Percentiles rank a stretch among this genome's conserved stretches.
phyloP scores from a whole-genome alignment of 2,113 vertebrate species.

The Siniperca chuatsi region DNA sequence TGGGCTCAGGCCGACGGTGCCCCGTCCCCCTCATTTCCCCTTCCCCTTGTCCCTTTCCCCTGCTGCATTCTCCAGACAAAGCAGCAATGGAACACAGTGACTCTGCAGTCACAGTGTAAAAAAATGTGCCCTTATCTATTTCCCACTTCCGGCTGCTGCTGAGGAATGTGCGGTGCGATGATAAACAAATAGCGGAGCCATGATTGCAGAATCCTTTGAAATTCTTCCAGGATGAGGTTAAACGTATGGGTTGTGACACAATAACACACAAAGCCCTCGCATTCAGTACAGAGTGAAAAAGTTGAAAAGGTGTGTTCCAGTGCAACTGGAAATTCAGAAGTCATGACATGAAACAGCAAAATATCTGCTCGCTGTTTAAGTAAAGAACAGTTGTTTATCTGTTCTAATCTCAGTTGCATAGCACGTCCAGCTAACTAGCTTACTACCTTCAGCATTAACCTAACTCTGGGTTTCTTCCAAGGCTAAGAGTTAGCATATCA shows the following conservation, averaged over 20 bases:
- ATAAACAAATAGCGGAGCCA: conserved; percentile 56
- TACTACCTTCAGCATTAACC: too few species aligned
- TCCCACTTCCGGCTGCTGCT: conserved; percentile 62
- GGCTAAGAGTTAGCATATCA: too few species aligned
- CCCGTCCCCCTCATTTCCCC: conserved; percentile 25
- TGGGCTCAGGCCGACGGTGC: conserved; percentile 19
- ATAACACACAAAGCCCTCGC: conserved; percentile 12
- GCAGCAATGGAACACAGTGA: conserved; percentile 12
- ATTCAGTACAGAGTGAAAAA: background rate
- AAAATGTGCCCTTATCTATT: conserved; percentile 73
- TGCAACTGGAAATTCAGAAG: background rate
- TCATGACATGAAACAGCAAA: background rate
- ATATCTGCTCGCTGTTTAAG: too few species aligned
- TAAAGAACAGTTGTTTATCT: background rate
- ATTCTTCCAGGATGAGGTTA: conserved; percentile 57
- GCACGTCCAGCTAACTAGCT: background rate
- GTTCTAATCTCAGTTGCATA: background rate
- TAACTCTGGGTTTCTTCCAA: too few species aligned
- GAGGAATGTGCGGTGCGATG: conserved; percentile 64
- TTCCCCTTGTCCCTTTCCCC: conserved; percentile 11
- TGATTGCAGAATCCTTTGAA: conserved; percentile 41
- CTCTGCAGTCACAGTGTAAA: conserved; percentile 41
- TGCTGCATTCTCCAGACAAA: conserved; percentile 49
- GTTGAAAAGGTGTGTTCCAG: background rate
- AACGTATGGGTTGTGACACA: conserved; percentile 19